Base-by-base conservation (phyloP, 2,797 vertebrate species). In the Takifugu rubripes region DNA sequence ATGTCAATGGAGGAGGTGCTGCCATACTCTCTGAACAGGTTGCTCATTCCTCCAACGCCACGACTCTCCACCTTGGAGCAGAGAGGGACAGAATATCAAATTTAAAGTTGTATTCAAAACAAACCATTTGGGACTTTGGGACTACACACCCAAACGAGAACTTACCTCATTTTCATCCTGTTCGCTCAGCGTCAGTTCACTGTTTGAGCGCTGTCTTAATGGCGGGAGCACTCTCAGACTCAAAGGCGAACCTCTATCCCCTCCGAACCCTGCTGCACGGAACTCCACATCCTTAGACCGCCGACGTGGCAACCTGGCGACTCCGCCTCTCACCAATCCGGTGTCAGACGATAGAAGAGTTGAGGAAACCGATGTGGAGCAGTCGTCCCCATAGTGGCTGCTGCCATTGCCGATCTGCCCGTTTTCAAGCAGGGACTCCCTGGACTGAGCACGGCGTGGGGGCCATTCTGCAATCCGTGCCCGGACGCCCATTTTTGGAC, bases 1-100 rank as follows among this genome's bases (percentile, higher is more conserved):
- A 92, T 90, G 0, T 98, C 92, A 0, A 98, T 96, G 78, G 96
- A 98, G 5, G 96, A 97, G 0, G 96, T 97, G 90, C 96, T 98
- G 52, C 96, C 96, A 0, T 98, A 98, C 59, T 97, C 95, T 0
- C 96, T 90, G 83, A 93, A 95, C 1, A 94, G 77, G 74, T 64
- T 81, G 0, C 89, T 91, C 59, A 90, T 67, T 0, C 84, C 87
- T 0, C 78, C 63, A 9, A 82, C 85, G 43, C 85, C 74, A 21
- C 76, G 86, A 7, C 55, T 27, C 29, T 91, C 90, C 40, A 87
- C 85, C 84, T 92, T 68, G 1, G 52, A 58, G 25, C 27, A 75
- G 24, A 57, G 15, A 52, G 0, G 2, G n/a, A 50, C 0, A 2
- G 24, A 17, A 66, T 17, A 56, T 11, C 17, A 10, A 47, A 26